Evolutionary conservation across 2,888 invertebrate genomes (phyloP), one percentile per base, ranked within the genome.

Genomic region (Choreutis nemorana): DNA sequence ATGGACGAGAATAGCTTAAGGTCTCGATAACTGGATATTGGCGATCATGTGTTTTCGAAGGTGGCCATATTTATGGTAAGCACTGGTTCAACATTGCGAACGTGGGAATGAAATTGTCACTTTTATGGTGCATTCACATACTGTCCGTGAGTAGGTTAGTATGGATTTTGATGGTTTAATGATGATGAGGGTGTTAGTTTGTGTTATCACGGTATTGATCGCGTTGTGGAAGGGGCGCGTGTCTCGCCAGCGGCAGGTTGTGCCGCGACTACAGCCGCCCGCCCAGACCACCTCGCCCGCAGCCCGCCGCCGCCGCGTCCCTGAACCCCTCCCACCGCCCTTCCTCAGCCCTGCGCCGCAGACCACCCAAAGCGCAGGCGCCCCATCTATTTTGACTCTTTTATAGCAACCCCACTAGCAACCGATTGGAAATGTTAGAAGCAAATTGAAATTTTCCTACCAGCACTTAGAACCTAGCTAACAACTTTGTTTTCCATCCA

Each of bases 211-310:
- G 35, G 45, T 71, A 73, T 72, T 49, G 71, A 72, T 67, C 65
- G 62, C 57, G 59, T 23, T 39, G 39, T 27, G 28, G 36, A 37
- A 49, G 55, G 62, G 56, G 57, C 41, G 50, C 48, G 49, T 61
- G 62, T 64, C 66, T 70, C 78, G 61, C 54, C 49, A 55, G 67
- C 72, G 72, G 75, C 71, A 53, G 63, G 62, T 48, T 65, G 49
- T 58, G 77, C 75, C 77, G 73, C 78, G 70, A 79, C 79, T 71
- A 62, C 45, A 13, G 52, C 54, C 44, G 48, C 43, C 31, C 49
- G 52, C 55, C 48, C 56, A 42, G 43, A 48, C 40, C 44, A 51
- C 39, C 42, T 29, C 44, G 37, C 32, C 43, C 48, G 36, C 49
- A 39, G 36, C 39, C 29, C 41, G 46, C 40, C 36, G 40, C 39